Percentiles rank a stretch among this genome's conserved stretches.
Conservation (phyloP, 2,888 invertebrate genomes). For the Fragum sueziense region DNA sequence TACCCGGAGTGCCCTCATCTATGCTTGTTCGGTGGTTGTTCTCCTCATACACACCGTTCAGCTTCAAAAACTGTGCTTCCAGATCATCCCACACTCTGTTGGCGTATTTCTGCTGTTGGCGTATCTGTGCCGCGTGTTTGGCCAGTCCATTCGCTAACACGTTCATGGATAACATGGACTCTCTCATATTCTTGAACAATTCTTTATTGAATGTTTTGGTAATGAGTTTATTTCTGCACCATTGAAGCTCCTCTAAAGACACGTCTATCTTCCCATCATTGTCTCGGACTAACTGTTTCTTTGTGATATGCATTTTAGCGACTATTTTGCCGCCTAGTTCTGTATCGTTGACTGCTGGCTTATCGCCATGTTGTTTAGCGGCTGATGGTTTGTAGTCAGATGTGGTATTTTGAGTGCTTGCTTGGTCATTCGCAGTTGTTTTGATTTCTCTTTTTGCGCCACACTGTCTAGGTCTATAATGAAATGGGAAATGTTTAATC, state of each 20-base stretch:
- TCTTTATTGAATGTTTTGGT: conserved; percentile 4
- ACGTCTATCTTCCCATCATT: not conserved
- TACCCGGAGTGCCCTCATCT: not conserved
- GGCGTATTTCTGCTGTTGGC: conserved; percentile 1
- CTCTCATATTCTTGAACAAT: conserved; percentile 18
- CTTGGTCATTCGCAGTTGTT: no score
- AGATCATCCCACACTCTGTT: conserved; percentile 5
- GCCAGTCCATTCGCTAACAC: conserved; percentile 14
- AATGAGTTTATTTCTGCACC: not conserved
- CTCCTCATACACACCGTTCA: not conserved
- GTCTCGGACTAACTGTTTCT: not conserved
- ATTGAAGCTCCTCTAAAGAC: not conserved
- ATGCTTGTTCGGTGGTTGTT: not conserved
- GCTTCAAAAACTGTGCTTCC: not conserved
- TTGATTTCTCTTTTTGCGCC: no score
- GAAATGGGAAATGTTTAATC: no score
- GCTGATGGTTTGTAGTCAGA: no score
- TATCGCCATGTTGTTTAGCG: not conserved
- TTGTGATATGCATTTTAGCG: no score
- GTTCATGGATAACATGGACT: conserved; percentile 6
- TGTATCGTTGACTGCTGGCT: not conserved
- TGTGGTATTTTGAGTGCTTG: no score
- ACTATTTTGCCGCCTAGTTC: not conserved
- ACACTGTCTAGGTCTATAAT: no score
- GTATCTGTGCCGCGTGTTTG: not conserved